A percentile compares a stretch with the other conserved stretches of the same genome.
Evolutionary conservation across 64 coral and sea anemone species (phyloP).

Genomic region (Montipora sp.): DNA sequence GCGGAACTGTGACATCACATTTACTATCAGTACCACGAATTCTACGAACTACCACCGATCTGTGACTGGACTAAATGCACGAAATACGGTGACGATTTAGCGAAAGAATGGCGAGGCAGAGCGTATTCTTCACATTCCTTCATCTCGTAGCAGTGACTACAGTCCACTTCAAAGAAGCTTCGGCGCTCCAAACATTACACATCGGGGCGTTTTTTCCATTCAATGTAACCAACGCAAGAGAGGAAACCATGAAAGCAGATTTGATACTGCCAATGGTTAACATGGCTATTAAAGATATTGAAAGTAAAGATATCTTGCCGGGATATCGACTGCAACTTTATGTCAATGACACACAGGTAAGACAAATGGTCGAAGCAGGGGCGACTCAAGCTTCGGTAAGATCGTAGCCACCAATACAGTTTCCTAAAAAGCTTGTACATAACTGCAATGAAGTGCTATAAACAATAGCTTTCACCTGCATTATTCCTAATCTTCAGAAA

Average conservation of each 20-base stretch:
- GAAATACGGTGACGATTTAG: not conserved
- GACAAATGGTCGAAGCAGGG: not conserved
- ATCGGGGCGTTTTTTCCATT: slow-evolving; percentile 71
- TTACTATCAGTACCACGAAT: too few relatives aligned
- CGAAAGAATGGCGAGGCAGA: not conserved
- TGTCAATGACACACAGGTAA: slow-evolving; percentile 77
- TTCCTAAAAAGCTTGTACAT: too few relatives aligned
- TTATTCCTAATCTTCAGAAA: too few relatives aligned
- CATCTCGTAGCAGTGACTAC: slow-evolving; percentile 11
- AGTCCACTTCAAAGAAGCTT: not conserved
- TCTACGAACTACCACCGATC: too few relatives aligned
- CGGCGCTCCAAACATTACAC: slow-evolving; percentile 27
- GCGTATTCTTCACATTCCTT: slow-evolving; percentile 31
- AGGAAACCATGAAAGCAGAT: slow-evolving; percentile 2
- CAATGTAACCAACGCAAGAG: not conserved
- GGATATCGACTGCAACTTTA: slow-evolving; percentile 70
- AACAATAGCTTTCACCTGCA: too few relatives aligned
- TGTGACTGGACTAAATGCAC: not conserved
- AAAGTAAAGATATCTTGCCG: slow-evolving; percentile 52
- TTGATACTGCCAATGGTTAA: slow-evolving; percentile 23
- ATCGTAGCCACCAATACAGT: too few relatives aligned
- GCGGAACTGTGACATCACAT: too few relatives aligned
- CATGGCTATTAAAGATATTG: slow-evolving; percentile 75
- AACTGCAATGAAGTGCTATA: too few relatives aligned
- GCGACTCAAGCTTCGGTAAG: not conserved